These are phyloP conservation scores for Catostylus mosaicus DNA, from an alignment of 30 jellyfish, hydroid and myxozoan species.

Conservation along the genomic window DNA sequence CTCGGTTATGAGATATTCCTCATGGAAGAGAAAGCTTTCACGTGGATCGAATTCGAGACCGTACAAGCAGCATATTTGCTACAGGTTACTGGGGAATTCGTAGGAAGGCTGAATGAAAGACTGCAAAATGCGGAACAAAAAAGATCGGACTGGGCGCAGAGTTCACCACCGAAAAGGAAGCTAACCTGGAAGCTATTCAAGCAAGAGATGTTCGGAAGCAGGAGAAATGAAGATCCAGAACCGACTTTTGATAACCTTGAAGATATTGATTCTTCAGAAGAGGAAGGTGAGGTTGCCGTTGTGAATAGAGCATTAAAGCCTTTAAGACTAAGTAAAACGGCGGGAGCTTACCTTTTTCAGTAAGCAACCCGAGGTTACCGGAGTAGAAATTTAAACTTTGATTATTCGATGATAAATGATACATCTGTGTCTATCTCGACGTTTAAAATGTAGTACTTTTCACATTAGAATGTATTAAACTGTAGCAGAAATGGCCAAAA, in stretches of 20 bases:
- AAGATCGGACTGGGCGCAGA: constrained; percentile 65
- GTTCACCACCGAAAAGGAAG: constrained; percentile 33
- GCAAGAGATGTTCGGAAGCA: constrained; percentile 75
- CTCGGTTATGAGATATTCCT: constrained; percentile 74
- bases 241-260: constrained; percentile 57
- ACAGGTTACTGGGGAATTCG: constrained; percentile 82
- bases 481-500: no score
- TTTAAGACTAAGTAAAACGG: background rate
- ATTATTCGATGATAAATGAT: no score
- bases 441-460: no score
- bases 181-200: constrained; percentile 81
- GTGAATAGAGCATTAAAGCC: background rate
- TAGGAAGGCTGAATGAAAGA: constrained; percentile 55
- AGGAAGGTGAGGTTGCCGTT: constrained; percentile 35
- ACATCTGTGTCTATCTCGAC: no score
- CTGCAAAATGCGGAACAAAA: constrained; percentile 57
- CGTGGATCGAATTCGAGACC: constrained; percentile 87
- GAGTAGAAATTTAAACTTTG: no score
- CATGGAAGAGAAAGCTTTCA: constrained; percentile 78
- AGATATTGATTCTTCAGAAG: constrained; percentile 25
- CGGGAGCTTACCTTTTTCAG: background rate
- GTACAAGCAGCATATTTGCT: constrained; percentile 77
- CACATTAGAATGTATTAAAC: no score
- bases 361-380: no score
- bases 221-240: constrained; percentile 16